phyloP scores from a whole-genome alignment of 2,113 vertebrate species.

The Brachyhypopomus gauderio region DNA sequence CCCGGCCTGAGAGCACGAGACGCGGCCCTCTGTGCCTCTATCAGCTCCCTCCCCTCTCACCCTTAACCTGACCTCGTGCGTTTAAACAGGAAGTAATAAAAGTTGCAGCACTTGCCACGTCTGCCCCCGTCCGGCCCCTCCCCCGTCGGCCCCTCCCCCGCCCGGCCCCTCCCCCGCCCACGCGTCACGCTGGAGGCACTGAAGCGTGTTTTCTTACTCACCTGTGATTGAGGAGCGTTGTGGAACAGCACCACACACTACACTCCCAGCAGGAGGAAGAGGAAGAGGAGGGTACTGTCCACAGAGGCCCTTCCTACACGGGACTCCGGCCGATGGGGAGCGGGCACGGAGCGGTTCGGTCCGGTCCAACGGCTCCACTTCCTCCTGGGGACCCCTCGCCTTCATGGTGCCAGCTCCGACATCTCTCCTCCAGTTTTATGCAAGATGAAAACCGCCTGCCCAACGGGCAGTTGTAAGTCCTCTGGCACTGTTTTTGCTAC shows the following conservation, averaged over 20 bases:
- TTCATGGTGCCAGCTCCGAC: slow-evolving; percentile 6
- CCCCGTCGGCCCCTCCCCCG: background rate
- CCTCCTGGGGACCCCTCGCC: background rate
- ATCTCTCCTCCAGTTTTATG: slow-evolving; percentile 26
- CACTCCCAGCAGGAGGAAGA: background rate
- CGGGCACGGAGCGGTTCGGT: background rate
- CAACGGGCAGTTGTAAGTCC: slow-evolving; percentile 28
- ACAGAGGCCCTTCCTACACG: slow-evolving; percentile 2
- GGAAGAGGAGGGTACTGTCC: background rate
- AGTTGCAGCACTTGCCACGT: slow-evolving; percentile 24
- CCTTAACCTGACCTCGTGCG: slow-evolving; percentile 28
- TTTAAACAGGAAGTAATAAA: slow-evolving; percentile 49
- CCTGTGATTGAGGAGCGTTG: slow-evolving; percentile 20
- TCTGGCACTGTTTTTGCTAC: slow-evolving; percentile 39
- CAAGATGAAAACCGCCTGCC: slow-evolving; percentile 37
- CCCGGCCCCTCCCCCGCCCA: background rate
- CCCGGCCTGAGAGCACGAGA: slow-evolving; percentile 9
- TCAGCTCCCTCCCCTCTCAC: slow-evolving; percentile 28
- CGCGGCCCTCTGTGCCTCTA: slow-evolving; percentile 27
- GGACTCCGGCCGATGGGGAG: slow-evolving; percentile 10
- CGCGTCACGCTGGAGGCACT: slow-evolving; percentile 25
- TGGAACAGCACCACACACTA: slow-evolving; percentile 2
- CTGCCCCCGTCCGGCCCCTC: slow-evolving; percentile 14
- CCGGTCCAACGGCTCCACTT: background rate
- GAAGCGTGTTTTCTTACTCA: slow-evolving; percentile 4